Base-by-base conservation (phyloP, 2,888 invertebrate species). In the Chrysolina oricalcia region DNA sequence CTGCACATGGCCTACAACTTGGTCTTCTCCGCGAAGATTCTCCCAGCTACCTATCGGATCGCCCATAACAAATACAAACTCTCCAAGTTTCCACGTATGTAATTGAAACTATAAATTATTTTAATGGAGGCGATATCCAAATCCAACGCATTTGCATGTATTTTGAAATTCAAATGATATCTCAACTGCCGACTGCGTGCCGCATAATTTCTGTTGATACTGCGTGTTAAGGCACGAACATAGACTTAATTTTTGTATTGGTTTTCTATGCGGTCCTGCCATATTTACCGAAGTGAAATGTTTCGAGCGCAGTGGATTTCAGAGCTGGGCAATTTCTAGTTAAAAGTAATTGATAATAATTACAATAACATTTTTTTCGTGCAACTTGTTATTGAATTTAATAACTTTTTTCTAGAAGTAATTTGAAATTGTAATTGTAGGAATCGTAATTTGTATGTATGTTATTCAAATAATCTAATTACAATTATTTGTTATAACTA, bases 121-220 rank as follows among this genome's bases (percentile, higher is more conserved):
- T 72, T 53, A 69, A 65, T 67, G 40, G 66, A 23, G 19, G 53
- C 73, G 62, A 70, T 74, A 72, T 74, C 70, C 40, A 69, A 46
- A 41, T 64, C 73, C 50, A 72, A 65, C 65, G 48, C 63, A 74
- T 77, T 77, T 72, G 53, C 74, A 77, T 77, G 70, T 67, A 65
- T 73, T 73, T 75, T 78, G 77, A 73, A 78, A 59, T 78, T 75
- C 71, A 78, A 73, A 75, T 75, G 73, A 74, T 77, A 63, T 53
- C 56, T 27, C 62, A 68, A 56, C 50, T 64, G 48, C 41, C 21
- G 64, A 53, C 64, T 63, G 64, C 71, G 53, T 71, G 64, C 71
- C 17, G 53, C 13, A 67, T 67, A 67, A 50, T 67, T 27, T 35
- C 10, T n/a, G n/a, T 21, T 27, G 27, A 59, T 27, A 59, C 6